phyloP scores from a whole-genome alignment of 1,140 invertebrate species.

The Rhysida immarginata region DNA sequence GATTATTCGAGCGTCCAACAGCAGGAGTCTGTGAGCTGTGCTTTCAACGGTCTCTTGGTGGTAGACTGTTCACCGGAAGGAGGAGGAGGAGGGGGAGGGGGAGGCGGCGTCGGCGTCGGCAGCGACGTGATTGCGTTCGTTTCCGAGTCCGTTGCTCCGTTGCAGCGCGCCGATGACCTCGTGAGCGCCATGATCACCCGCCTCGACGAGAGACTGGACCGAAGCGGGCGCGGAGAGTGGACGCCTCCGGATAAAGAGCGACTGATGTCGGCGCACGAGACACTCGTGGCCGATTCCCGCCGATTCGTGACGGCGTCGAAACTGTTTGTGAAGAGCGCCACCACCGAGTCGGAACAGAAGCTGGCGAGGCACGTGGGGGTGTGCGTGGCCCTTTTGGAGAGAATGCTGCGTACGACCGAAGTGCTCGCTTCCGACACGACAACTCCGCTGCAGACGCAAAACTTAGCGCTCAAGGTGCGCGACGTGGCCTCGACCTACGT shows the following conservation, averaged over 20 bases:
- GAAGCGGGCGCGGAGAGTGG: conserved; percentile 40
- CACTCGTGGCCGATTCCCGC: conserved; percentile 58
- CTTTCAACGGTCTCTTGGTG: too few relatives aligned
- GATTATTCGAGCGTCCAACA: too few relatives aligned
- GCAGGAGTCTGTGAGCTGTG: too few relatives aligned
- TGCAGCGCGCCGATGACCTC: conserved; percentile 47
- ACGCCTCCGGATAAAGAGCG: neutral
- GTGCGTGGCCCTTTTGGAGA: conserved; percentile 48
- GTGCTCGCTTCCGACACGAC: conserved; percentile 53
- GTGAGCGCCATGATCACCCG: conserved; percentile 44
- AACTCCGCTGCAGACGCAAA: conserved; percentile 57
- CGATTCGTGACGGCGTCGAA: conserved; percentile 69
- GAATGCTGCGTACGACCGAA: conserved; percentile 42
- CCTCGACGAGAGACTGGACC: conserved; percentile 47
- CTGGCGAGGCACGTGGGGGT: conserved; percentile 46
- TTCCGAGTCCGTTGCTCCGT: conserved; percentile 30
- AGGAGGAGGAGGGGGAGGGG: too few relatives aligned
- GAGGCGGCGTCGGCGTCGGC: too few relatives aligned
- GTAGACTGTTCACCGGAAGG: too few relatives aligned
- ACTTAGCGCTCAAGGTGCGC: conserved; percentile 58
- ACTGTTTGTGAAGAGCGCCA: conserved; percentile 60
- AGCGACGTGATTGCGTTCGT: neutral
- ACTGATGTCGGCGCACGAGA: conserved; percentile 41
- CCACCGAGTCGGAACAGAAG: conserved; percentile 41
- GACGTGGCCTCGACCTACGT: conserved; percentile 45